Base-by-base conservation (phyloP, 2,888 invertebrate species). In the Drosophila vallismaia region DNA sequence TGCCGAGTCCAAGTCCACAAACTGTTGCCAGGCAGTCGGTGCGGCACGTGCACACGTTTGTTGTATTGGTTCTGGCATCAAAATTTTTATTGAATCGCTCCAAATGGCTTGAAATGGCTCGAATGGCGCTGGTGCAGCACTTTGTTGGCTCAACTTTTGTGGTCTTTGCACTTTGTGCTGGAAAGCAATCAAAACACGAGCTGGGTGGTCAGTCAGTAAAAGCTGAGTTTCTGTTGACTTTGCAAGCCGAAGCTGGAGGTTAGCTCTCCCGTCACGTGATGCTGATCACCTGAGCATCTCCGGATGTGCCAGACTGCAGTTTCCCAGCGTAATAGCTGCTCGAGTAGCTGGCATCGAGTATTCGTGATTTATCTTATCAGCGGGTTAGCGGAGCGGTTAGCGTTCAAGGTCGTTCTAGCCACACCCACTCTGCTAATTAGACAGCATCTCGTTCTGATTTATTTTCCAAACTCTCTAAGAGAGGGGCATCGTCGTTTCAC, bases 1-100 rank as follows among this genome's bases (percentile, higher is more conserved):
- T 36, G 12, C n/a, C 19, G n/a, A 60, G 36, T 46, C 54, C 36
- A 45, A 59, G 7, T 7, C 33, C 44, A 24, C 31, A 36, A 44
- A 29, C 44, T 73, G 81, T 83, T 82, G 82, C 76, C 51, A 74
- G 62, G 74, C 74, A 57, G 42, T 50, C 45, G 42, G 54, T 51
- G 28, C 68, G 75, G 74, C 81, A 86, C 83, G 86, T 86, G 83
- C 72, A 68, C 83, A 80, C 77, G 84, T 79, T 78, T 76, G 63
- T 78, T 76, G 63, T 52, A 28, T 33, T 58, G 67, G 66, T 79
- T 57, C 29, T 50, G 31, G 44, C 29, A 50, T 14, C 51, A 26
- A 52, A 40, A 42, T n/a, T 26, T 26, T 36, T 6, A 36, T 36
- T 12, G 36, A 36, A 36, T 5, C 10, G 40, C 29, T 12, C 38